These are phyloP conservation scores for Chromobotia macracanthus DNA, from an alignment of 2,797 vertebrate genomes.

Conservation along the genomic window DNA sequence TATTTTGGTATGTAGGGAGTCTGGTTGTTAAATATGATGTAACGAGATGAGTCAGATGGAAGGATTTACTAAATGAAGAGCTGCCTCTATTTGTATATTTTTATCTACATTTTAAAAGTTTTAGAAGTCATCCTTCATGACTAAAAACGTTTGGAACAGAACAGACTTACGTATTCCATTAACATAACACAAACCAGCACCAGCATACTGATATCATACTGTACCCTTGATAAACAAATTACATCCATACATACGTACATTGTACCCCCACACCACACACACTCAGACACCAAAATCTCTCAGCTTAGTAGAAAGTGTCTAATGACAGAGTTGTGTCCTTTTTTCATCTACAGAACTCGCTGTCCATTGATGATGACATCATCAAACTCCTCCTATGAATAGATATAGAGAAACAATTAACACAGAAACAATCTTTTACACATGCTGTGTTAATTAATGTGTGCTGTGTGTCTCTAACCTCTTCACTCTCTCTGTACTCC, in stretches of 20 bases:
- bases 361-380: constrained; percentile 79
- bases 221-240: constrained; percentile 34
- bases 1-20: not conserved
- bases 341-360: constrained; percentile 60
- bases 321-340: too few species aligned
- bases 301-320: constrained; percentile 24
- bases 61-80: constrained; percentile 12
- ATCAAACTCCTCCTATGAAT: constrained; percentile 77
- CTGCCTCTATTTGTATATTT: constrained; percentile 30
- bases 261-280: constrained; percentile 23
- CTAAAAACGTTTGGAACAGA: constrained; percentile 7
- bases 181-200: constrained; percentile 2
- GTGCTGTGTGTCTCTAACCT: constrained; percentile 51
- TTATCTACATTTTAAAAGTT: constrained; percentile 9
- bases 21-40: not conserved
- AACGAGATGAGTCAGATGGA: constrained; percentile 13
- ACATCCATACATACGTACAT: constrained; percentile 25
- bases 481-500: constrained; percentile 56
- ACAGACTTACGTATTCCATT: constrained; percentile 1
- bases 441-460: not conserved
- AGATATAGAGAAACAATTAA: constrained; percentile 6
- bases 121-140: not conserved
- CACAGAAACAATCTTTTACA: not conserved
- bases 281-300: constrained; percentile 25
- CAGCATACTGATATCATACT: constrained; percentile 28